Conservation (phyloP, 2,888 invertebrate genomes). For the Caenorhabditis drosophilae region DNA sequence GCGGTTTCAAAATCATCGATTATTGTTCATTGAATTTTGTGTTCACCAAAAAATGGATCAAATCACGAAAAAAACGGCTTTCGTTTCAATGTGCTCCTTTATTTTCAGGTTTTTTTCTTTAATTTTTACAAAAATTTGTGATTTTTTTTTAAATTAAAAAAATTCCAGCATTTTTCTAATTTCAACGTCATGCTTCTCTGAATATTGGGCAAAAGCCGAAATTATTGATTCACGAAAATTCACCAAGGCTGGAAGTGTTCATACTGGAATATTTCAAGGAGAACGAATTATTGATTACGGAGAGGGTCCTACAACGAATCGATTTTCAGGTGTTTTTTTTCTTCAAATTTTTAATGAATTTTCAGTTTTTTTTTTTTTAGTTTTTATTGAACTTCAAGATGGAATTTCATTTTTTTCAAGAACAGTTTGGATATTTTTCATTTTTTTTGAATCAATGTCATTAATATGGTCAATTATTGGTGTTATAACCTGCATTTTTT, state of each 20-base stretch:
- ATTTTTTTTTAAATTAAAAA: background rate
- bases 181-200: conserved; percentile 16
- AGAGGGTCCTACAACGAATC: conserved; percentile 9
- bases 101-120: conserved; percentile 15
- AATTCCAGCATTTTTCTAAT: conserved; percentile 25
- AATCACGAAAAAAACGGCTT: conserved; percentile 21
- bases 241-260: conserved; percentile 17
- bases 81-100: conserved; percentile 27
- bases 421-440: conserved; percentile 49
- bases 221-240: conserved; percentile 27
- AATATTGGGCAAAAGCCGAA: conserved; percentile 33
- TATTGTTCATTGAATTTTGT: too few relatives aligned
- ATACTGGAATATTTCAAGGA: conserved; percentile 29
- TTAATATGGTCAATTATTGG: conserved; percentile 56
- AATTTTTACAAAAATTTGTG: background rate
- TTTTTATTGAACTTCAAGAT: conserved; percentile 51
- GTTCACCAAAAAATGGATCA: conserved; percentile 22
- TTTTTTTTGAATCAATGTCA: conserved; percentile 53
- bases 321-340: conserved; percentile 12
- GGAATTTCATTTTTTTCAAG: conserved; percentile 50
- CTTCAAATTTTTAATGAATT: too few relatives aligned
- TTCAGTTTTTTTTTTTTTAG: conserved; percentile 50
- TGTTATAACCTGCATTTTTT: conserved; percentile 44
- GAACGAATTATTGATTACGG: conserved; percentile 32
- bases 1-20: too few relatives aligned